Evolutionary conservation across 1,140 invertebrate genomes (phyloP).

Genomic region (Sycophila sp.): DNA sequence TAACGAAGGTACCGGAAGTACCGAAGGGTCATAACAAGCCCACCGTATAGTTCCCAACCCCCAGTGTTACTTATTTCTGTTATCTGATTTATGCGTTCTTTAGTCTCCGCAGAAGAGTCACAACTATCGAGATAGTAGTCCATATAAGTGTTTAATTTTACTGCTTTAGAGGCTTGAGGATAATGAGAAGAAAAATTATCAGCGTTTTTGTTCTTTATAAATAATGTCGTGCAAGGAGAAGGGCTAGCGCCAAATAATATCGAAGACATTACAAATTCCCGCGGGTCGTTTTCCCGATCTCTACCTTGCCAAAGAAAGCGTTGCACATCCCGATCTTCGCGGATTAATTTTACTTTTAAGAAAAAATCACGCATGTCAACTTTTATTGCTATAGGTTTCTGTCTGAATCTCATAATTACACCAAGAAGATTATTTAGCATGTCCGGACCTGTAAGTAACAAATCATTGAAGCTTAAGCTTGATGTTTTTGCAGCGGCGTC

Average conservation of each 20-base stretch:
- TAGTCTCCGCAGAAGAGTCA: not conserved
- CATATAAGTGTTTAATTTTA: not conserved
- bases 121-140: not conserved
- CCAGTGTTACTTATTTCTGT: not conserved
- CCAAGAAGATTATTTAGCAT: not conserved
- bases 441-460: not conserved
- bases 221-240: conserved; percentile 47
- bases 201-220: conserved; percentile 45
- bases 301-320: not conserved
- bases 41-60: not conserved
- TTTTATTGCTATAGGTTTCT: not conserved
- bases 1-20: not conserved
- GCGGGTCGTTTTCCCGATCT: not conserved
- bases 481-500: not conserved
- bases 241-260: conserved; percentile 52
- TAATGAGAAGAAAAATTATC: not conserved
- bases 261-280: conserved; percentile 46
- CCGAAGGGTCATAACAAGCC: not conserved
- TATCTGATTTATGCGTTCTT: not conserved
- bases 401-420: conserved; percentile 8
- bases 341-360: not conserved
- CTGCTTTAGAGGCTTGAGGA: not conserved
- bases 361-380: conserved; percentile 9
- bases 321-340: not conserved
- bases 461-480: not conserved